Evolutionary conservation across 2,888 invertebrate species (phyloP), one percentile per base, ranked within the genome.

Genomic region (Archips xylosteana): DNA sequence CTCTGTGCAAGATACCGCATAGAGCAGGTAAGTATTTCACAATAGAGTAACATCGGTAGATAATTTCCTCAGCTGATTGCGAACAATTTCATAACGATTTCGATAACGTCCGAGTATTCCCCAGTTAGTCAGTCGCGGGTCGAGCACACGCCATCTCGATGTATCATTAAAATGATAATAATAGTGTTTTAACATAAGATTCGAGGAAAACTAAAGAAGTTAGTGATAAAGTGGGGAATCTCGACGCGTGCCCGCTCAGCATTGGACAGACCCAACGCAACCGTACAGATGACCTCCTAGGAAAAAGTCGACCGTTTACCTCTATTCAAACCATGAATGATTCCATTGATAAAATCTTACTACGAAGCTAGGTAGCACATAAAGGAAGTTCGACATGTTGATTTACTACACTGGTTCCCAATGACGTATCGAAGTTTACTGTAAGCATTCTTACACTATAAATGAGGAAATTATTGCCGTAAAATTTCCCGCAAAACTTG

Each of bases 401-500:
- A 54, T 66, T 39, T 61, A 60, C 42, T 42, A n/a, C 42, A 15
- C 32, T 15, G 68, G 59, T 64, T 69, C 9, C 73, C 73, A 64
- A 39, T 73, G 73, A 69, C 73, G 67, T 51, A 23, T 8, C 32
- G 47, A 23, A 10, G 3, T 42, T 8, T 47, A 59, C 49, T 13
- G 23, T 13, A 23, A 54, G 13, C 6, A 23, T 54, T 23, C 3
- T 54, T 15, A 3, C 23, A 42, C 2, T 62, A 13, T 10, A 42
- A 61, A 65, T 63, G 68, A 60, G 73, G 73, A 68, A 73, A 63
- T 49, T 49, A 34, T 10, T 57, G 57, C 4, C 36, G 32, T 54
- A 59, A 73, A 64, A 39, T 69, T 73, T 73, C 73, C 73, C 73
- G 59, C 15, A 13, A 59, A 69, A 73, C 73, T 39, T 39, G 34